Percentiles rank a stretch among this genome's conserved stretches.
Conservation (phyloP, 2,888 invertebrate species). For the Leptopterna dolabrata region DNA sequence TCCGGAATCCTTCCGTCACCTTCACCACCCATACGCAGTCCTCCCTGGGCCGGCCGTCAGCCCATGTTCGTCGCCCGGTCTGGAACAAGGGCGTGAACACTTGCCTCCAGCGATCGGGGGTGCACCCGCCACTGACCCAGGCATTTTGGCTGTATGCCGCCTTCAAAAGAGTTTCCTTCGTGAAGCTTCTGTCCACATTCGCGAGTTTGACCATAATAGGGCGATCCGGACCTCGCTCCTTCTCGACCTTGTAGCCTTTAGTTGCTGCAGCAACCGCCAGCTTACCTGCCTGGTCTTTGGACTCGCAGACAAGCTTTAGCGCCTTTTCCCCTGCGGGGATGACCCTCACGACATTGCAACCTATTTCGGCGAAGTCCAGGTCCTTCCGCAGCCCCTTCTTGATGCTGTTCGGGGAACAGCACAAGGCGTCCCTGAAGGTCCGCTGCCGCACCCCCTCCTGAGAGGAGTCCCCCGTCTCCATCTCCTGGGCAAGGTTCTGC, state of each 20-base stretch:
- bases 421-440: background rate
- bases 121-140: background rate
- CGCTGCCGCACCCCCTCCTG: background rate
- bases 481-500: background rate
- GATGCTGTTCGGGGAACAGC: background rate
- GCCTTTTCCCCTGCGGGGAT: background rate
- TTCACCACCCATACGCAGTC: background rate
- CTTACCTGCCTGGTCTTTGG: background rate
- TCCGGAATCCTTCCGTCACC: background rate
- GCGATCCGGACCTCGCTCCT: background rate
- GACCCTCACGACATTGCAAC: background rate
- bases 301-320: background rate
- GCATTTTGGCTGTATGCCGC: background rate
- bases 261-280: background rate
- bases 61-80: background rate
- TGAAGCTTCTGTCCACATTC: background rate
- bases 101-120: background rate
- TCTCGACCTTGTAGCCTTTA: background rate
- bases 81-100: background rate
- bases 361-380: background rate
- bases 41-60: background rate
- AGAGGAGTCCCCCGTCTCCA: background rate
- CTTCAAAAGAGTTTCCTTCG: background rate
- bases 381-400: background rate
- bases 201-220: background rate